Evolutionary conservation across 2,888 invertebrate species (phyloP).

Genomic region (Nomada fabriciana): DNA sequence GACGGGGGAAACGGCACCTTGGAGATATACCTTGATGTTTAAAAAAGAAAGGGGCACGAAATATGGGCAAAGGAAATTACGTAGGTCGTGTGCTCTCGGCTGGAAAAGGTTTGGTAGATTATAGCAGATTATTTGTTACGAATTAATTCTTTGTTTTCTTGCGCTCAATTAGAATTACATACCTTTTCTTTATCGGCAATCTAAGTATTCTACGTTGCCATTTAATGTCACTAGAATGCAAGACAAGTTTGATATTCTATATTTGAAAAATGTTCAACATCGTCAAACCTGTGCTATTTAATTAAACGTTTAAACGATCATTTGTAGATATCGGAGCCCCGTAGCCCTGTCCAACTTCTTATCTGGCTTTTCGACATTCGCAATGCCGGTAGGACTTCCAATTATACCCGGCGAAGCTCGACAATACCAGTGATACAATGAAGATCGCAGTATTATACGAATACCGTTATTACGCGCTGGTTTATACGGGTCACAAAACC

Average conservation of each 20-base stretch:
- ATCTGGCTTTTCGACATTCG: conserved; percentile 10
- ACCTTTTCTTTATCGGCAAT: neutral
- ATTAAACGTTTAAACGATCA: neutral
- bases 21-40: neutral
- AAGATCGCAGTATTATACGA: conserved; percentile 65
- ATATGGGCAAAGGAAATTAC: too few relatives aligned
- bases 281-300: neutral
- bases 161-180: neutral
- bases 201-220: neutral
- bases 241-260: neutral
- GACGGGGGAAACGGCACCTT: neutral
- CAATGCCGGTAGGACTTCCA: conserved; percentile 13
- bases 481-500: conserved; percentile 72
- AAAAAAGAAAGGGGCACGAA: too few relatives aligned
- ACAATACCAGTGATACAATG: conserved; percentile 59
- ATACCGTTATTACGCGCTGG: conserved; percentile 70
- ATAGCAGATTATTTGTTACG: too few relatives aligned
- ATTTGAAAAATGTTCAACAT: neutral
- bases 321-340: neutral
- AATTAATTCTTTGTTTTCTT: neutral
- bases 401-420: conserved; percentile 22
- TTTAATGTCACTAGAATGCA: neutral
- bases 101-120: neutral
- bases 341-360: conserved; percentile 1
- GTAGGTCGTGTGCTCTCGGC: too few relatives aligned